Evolutionary conservation across 2,797 vertebrate species (phyloP).

Genomic region (Labroides dimidiatus): DNA sequence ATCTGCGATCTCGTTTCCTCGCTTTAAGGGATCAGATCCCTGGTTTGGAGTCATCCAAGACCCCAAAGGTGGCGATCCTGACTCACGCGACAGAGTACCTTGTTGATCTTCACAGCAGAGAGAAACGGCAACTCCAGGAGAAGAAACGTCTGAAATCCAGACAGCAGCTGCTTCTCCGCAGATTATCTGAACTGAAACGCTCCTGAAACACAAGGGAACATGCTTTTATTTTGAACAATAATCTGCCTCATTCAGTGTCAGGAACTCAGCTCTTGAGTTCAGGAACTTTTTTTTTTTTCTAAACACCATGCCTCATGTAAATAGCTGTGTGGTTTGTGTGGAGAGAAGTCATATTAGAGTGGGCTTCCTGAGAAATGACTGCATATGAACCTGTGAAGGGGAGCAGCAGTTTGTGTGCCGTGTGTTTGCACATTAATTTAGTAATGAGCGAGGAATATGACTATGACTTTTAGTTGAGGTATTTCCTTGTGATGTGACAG

Average conservation of each 20-base stretch:
- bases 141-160: constrained; percentile 88
- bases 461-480: constrained; percentile 30
- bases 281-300: constrained; percentile 48
- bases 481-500: constrained; percentile 51
- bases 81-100: constrained; percentile 93
- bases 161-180: constrained; percentile 89
- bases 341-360: constrained; percentile 33
- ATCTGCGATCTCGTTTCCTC: constrained; percentile 93
- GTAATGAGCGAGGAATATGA: constrained; percentile 18
- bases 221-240: constrained; percentile 18
- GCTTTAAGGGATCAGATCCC: constrained; percentile 92
- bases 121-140: constrained; percentile 88
- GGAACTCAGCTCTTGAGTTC: constrained; percentile 41
- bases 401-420: constrained; percentile 48
- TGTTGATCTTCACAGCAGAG: constrained; percentile 83
- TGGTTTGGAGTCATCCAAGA: constrained; percentile 89
- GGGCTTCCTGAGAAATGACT: constrained; percentile 51
- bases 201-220: constrained; percentile 73
- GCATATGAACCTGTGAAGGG: constrained; percentile 45
- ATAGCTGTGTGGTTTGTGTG: constrained; percentile 53
- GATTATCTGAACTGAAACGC: constrained; percentile 87
- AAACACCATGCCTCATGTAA: constrained; percentile 65
- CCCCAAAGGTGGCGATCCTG: constrained; percentile 95
- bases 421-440: constrained; percentile 68
- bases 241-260: constrained; percentile 52